Evolutionary conservation across 2,113 vertebrate genomes (phyloP).

Genomic region (Phyllostomus discolor): DNA sequence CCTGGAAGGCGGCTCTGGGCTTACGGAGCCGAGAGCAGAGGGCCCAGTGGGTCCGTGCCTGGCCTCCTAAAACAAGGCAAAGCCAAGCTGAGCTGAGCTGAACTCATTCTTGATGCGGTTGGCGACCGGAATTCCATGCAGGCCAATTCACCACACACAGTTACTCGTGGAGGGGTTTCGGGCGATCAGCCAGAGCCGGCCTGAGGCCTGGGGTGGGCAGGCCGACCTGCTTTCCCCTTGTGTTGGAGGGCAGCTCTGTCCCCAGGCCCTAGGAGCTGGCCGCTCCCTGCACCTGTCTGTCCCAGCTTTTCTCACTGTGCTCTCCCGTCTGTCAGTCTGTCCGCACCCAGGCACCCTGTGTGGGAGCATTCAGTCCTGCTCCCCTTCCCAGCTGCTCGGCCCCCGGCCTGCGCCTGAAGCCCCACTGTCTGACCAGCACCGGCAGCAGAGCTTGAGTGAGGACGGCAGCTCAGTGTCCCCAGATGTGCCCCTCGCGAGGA

Average conservation of each 20-base stretch:
- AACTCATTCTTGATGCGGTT: neutral
- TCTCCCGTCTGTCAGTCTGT: neutral
- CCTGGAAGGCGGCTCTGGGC: neutral
- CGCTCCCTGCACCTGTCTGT: fast-evolving
- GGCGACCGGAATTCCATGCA: neutral
- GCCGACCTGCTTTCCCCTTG: neutral
- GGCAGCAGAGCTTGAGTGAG: neutral
- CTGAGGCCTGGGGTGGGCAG: no score
- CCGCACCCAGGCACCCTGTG: neutral
- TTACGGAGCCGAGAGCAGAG: neutral
- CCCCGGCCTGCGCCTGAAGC: neutral
- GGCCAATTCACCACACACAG: neutral
- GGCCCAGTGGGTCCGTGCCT: neutral
- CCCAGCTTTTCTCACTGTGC: no score
- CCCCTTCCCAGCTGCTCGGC: neutral
- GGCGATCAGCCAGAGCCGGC: no score
- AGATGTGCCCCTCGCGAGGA: neutral
- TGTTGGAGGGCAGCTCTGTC: neutral
- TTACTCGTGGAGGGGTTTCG: neutral
- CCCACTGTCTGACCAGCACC: neutral
- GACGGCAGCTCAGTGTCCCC: neutral
- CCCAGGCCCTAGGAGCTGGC: neutral
- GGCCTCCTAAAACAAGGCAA: neutral
- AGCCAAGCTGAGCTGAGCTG: neutral
- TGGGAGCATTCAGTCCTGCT: neutral